These are phyloP conservation scores for Psittacara wagleri DNA, from an alignment of 2,113 vertebrate genomes.

Conservation along the genomic window DNA sequence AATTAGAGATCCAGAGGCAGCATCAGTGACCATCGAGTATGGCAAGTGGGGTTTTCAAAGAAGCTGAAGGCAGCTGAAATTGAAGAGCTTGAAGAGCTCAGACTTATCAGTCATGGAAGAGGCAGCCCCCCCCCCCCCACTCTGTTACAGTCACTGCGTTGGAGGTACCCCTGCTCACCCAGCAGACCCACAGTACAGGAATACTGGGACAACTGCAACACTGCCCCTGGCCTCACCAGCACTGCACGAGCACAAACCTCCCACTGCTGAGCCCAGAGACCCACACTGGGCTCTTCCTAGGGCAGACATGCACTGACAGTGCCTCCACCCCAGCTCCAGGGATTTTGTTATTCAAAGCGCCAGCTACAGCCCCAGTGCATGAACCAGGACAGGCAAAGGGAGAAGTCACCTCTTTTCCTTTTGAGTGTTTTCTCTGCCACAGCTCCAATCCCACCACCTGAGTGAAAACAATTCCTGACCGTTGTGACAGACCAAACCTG, in stretches of 20 bases:
- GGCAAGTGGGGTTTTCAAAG: background rate
- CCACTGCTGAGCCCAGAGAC: background rate
- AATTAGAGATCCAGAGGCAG: background rate
- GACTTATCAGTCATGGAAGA: background rate
- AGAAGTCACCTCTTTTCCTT: background rate
- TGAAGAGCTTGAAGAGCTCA: background rate
- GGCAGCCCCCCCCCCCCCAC: background rate
- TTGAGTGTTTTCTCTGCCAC: background rate
- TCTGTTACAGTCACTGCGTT: accelerated
- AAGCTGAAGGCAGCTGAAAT: background rate
- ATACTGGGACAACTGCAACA: background rate
- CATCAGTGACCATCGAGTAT: background rate
- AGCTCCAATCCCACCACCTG: background rate
- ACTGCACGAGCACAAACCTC: background rate
- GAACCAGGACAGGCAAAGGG: background rate
- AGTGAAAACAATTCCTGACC: background rate
- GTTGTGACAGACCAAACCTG: background rate
- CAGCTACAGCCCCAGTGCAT: background rate
- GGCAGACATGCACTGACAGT: accelerated
- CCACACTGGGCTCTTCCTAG: background rate
- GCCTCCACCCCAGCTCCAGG: background rate
- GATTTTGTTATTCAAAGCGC: background rate
- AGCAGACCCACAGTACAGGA: background rate
- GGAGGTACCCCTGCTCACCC: background rate
- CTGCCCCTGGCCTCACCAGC: background rate